phyloP scores from a whole-genome alignment of 2,888 invertebrate genomes.

The Dicyrtomina minuta region DNA sequence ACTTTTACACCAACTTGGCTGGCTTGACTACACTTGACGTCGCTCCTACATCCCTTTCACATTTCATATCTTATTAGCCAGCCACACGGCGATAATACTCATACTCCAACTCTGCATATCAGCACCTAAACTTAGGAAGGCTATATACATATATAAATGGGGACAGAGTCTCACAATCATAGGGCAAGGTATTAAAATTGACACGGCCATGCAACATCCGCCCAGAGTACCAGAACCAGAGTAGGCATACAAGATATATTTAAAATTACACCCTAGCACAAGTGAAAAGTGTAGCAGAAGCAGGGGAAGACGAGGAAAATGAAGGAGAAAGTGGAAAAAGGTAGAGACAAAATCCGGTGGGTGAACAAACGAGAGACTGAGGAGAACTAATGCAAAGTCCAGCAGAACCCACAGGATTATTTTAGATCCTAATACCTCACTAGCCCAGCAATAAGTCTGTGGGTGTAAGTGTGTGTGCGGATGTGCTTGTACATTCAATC shows the following conservation, averaged over 20 bases:
- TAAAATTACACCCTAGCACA: too few relatives aligned
- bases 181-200: neutral
- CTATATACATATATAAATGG: neutral
- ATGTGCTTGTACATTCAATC: neutral
- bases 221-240: neutral
- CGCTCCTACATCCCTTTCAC: neutral
- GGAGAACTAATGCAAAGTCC: neutral
- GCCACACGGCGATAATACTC: neutral
- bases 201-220: too few relatives aligned
- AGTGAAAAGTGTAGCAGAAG: too few relatives aligned
- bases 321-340: neutral
- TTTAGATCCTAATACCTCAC: neutral
- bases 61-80: neutral
- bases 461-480: neutral
- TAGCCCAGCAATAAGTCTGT: neutral
- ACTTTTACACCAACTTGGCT: neutral
- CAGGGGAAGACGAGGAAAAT: neutral
- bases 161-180: neutral
- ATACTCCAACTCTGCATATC: neutral
- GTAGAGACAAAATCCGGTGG: neutral
- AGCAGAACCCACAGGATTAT: constrained; percentile 11
- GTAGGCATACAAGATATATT: neutral
- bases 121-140: neutral
- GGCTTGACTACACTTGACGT: neutral
- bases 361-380: neutral